Percentiles rank a stretch among this genome's conserved stretches.
Evolutionary conservation across 2,888 invertebrate species (phyloP).

Genomic region (Eutolmus rufibarbis): DNA sequence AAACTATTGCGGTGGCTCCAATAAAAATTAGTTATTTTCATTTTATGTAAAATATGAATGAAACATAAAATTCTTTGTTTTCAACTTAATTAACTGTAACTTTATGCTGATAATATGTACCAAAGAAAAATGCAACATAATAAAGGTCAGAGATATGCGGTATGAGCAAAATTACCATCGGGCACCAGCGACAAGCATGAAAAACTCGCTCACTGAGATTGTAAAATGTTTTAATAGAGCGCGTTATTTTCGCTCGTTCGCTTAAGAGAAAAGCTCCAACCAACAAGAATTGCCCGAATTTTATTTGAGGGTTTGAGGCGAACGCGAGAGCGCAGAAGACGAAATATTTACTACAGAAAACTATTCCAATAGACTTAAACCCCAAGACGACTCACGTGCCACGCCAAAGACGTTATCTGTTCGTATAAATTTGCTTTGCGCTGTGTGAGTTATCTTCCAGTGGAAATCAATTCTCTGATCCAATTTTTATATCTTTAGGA

Average conservation of each 20-base stretch:
- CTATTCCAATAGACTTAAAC: background rate
- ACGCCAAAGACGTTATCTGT: background rate
- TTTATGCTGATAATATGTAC: no score
- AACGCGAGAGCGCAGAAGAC: no score
- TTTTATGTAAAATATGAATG: no score
- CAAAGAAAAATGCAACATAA: no score
- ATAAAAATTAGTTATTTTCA: no score
- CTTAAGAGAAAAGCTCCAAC: background rate
- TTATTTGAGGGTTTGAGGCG: background rate
- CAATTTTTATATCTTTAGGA: background rate
- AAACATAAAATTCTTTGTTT: no score
- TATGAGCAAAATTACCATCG: background rate
- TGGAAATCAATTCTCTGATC: background rate
- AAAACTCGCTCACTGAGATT: background rate
- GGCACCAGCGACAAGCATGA: background rate
- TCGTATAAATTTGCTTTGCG: background rate
- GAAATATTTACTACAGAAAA: background rate
- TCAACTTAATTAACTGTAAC: no score
- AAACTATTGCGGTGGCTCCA: no score
- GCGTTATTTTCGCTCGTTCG: background rate
- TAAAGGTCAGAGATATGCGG: no score
- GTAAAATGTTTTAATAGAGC: background rate
- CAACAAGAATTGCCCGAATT: background rate
- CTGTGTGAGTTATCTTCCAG: background rate
- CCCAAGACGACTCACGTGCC: background rate